A percentile compares a stretch with the other conserved stretches of the same genome.
phyloP scores from a whole-genome alignment of 2,113 vertebrate species.

The Nicator chloris region DNA sequence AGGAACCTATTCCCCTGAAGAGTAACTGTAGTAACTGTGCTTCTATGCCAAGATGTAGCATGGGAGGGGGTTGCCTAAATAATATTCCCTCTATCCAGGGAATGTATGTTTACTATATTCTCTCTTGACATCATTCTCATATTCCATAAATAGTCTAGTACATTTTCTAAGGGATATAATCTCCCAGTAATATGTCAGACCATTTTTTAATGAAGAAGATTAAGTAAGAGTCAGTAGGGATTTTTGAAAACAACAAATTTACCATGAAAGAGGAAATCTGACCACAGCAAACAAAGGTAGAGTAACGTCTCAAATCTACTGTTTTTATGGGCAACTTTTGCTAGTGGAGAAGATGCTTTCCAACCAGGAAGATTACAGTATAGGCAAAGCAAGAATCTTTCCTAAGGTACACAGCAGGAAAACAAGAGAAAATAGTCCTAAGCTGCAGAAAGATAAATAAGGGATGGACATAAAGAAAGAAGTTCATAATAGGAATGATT shows the following conservation, averaged over 20 bases:
- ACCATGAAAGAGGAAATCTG: background rate
- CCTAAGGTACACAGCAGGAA: background rate
- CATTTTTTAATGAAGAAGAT: background rate
- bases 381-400: background rate
- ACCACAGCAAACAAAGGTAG: background rate
- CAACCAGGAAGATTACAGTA: background rate
- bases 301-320: background rate
- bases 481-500: background rate
- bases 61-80: background rate
- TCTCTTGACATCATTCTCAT: background rate
- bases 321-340: background rate
- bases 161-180: background rate
- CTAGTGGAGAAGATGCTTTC: background rate
- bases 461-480: background rate
- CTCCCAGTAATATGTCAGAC: background rate
- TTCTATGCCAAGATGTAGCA: background rate
- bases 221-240: background rate
- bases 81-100: background rate
- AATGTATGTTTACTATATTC: background rate
- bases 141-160: background rate
- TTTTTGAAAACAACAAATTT: background rate
- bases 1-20: background rate
- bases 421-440: background rate
- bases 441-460: background rate
- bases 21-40: background rate